Evolutionary conservation across 1,140 invertebrate genomes (phyloP).

Genomic region (Trichonephila clavipes): DNA sequence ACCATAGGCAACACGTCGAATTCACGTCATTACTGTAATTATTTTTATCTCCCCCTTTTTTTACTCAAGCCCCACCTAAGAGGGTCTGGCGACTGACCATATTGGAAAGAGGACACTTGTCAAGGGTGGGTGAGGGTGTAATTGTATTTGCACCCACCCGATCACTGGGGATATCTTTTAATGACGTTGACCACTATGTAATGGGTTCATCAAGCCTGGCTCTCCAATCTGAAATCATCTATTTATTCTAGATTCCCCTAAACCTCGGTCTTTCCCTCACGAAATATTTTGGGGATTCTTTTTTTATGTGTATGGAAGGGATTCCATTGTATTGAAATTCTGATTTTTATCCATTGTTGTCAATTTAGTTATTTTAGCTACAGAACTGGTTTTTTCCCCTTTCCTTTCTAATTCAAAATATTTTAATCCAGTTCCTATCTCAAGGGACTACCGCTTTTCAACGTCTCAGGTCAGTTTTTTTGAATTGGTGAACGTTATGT

Average conservation of each 20-base stretch:
- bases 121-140: conserved; percentile 1
- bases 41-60: conserved; percentile 7
- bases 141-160: conserved; percentile 54
- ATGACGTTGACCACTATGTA: conserved; percentile 47
- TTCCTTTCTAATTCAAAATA: too few species aligned
- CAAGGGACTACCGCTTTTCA: too few species aligned
- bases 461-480: too few species aligned
- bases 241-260: background rate
- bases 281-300: too few species aligned
- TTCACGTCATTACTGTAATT: conserved; percentile 53
- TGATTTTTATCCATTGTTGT: too few species aligned
- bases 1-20: conserved; percentile 52
- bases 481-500: too few species aligned
- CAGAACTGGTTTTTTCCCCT: too few species aligned
- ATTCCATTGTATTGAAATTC: too few species aligned
- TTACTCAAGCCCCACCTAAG: background rate
- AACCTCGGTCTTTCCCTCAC: background rate
- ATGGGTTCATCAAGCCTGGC: conserved; percentile 44
- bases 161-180: conserved; percentile 11
- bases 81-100: background rate
- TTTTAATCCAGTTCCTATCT: too few species aligned
- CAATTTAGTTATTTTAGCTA: too few species aligned
- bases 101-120: conserved; percentile 39
- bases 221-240: conserved; percentile 27
- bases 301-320: too few species aligned